Evolutionary conservation across 2,797 vertebrate species (phyloP).

Genomic region (Aotus griseimembra): DNA sequence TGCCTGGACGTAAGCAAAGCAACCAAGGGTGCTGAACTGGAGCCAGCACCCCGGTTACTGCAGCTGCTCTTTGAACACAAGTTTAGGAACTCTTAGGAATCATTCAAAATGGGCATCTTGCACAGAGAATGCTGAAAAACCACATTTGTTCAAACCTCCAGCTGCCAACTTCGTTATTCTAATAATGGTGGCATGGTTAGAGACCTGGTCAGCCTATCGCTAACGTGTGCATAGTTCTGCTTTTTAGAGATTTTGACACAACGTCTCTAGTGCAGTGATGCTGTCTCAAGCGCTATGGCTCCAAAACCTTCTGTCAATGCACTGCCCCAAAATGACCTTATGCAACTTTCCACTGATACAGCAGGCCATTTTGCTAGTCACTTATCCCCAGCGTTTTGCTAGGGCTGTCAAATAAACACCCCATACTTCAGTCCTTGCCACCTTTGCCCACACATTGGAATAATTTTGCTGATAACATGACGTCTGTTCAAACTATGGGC

Average conservation of each 20-base stretch:
- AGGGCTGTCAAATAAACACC: not conserved
- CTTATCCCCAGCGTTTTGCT: not conserved
- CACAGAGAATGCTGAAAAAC: not conserved
- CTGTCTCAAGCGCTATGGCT: not conserved
- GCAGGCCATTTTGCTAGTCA: not conserved
- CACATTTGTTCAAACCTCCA: not conserved
- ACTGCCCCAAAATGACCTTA: not conserved
- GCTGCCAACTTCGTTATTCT: not conserved
- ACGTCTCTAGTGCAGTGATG: not conserved
- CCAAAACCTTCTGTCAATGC: fast-evolving
- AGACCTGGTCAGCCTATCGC: not conserved
- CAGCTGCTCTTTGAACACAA: not conserved
- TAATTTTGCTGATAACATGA: not conserved
- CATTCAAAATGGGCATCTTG: not conserved
- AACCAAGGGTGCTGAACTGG: not conserved
- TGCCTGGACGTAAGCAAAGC: not conserved
- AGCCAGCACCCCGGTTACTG: not conserved
- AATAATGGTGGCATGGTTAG: not conserved
- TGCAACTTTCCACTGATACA: not conserved
- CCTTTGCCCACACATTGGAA: not conserved
- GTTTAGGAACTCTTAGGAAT: not conserved
- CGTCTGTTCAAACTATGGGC: not conserved
- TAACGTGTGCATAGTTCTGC: not conserved
- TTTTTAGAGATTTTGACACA: not conserved
- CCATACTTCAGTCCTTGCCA: not conserved